Evolutionary conservation across 2,113 vertebrate genomes (phyloP), one percentile per base, ranked within the genome.

Genomic region (Orycteropus afer): DNA sequence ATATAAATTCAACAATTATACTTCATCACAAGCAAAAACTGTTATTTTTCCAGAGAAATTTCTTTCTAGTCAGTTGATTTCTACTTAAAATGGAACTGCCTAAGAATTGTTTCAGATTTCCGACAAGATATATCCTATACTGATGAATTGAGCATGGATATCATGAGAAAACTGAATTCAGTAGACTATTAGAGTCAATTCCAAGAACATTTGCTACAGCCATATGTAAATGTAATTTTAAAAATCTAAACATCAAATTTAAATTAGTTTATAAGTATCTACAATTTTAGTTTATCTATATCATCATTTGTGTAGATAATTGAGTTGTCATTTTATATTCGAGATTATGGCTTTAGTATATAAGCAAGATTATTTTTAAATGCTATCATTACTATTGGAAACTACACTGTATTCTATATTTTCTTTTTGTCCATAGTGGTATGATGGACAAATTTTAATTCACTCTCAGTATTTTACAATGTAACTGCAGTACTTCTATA

Each of bases 241-340:
- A 94, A 94, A 79, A 77, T 81, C 20, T 47, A 93, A 86, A 67
- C 47, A 86, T 76, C 23, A 3, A 91, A 82, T 88, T 81, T 91
- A 93, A 94, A 92, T 94, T 96, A 65, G n/a, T 94, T 92, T 94
- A 71, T 57, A 80, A 83, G 95, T 93, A 87, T 51, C 51, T 94
- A 85, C 22, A 32, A 82, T 74, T 96, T 85, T 89, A 29, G 12
- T 79, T 93, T 93, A 55, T 93, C 67, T 51, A 76, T 11, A 57
- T 49, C 42, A 51, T 45, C 45, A 80, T 89, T 95, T 91, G 25
- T 94, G 14, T 59, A 83, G 63, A 77, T 87, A 89, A 96, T 57
- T 89, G 83, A 91, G n/a, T 29, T 93, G 45, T 45, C 34, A 77
- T 87, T 95, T 92, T 95, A 63, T 86, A 82, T 74, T 92, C 40